Evolutionary conservation across 2,888 invertebrate species (phyloP).

Genomic region (Rhingia rostrata): DNA sequence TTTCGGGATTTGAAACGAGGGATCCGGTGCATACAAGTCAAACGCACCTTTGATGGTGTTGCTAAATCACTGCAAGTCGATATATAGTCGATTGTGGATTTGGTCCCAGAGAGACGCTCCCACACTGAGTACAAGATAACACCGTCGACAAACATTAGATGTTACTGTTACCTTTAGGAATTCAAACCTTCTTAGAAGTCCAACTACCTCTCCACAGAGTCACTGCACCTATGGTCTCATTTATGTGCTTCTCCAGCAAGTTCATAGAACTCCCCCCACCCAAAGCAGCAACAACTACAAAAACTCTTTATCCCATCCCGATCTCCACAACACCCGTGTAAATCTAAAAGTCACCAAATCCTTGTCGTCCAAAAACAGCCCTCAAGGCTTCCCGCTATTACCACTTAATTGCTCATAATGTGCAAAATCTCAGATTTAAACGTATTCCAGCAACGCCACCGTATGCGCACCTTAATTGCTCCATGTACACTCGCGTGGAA

Average conservation of each 20-base stretch:
- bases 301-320: not conserved
- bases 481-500: conserved; percentile 32
- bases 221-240: no score
- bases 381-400: conserved; percentile 25
- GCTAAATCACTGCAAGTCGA: no score
- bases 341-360: conserved; percentile 7
- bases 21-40: no score
- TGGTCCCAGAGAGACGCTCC: no score
- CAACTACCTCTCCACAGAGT: no score
- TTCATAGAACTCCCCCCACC: not conserved
- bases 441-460: not conserved
- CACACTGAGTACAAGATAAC: no score
- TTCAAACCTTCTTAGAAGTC: no score
- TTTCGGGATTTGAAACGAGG: no score
- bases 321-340: not conserved
- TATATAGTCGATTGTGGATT: no score
- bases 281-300: not conserved
- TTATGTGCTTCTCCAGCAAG: not conserved
- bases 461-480: conserved; percentile 52
- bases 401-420: conserved; percentile 57
- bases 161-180: no score
- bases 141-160: no score
- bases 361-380: not conserved
- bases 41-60: no score
- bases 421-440: conserved; percentile 36